Evolutionary conservation across 2,113 vertebrate genomes (phyloP).

Genomic region (Oplegnathus fasciatus): DNA sequence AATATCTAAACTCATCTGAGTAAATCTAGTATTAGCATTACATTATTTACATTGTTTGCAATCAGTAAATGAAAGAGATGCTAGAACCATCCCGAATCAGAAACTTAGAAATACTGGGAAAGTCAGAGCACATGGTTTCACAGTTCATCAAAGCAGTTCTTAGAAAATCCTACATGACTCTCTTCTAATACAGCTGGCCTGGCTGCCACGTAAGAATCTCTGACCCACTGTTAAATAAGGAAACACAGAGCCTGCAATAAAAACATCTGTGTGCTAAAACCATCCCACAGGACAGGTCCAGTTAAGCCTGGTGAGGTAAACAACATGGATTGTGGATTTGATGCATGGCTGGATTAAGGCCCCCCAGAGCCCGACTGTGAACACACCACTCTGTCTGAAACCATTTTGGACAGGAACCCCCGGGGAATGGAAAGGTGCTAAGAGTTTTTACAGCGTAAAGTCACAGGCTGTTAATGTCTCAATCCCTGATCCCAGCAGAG

Average conservation of each 20-base stretch:
- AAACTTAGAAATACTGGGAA: background rate
- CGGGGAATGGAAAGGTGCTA: constrained; percentile 14
- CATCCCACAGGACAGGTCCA: constrained; percentile 45
- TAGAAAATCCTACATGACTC: constrained; percentile 20
- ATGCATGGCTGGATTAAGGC: constrained; percentile 53
- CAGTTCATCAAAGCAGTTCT: constrained; percentile 35
- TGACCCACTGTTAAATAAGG: constrained; percentile 41
- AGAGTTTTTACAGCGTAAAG: constrained; percentile 35
- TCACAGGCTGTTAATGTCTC: constrained; percentile 21
- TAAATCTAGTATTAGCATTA: background rate
- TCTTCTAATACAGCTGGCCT: constrained; percentile 17
- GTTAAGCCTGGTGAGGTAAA: constrained; percentile 45
- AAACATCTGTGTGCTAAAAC: constrained; percentile 50
- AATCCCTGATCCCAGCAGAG: background rate
- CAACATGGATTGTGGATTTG: constrained; percentile 62
- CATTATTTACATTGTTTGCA: background rate
- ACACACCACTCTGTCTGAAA: constrained; percentile 39
- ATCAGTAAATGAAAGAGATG: constrained; percentile 2
- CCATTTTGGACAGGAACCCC: constrained; percentile 19
- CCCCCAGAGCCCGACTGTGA: constrained; percentile 10
- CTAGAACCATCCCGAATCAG: constrained; percentile 2
- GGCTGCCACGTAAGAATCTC: background rate
- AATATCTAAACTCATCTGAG: background rate
- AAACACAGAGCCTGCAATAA: constrained; percentile 22
- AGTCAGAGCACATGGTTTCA: constrained; percentile 10